A percentile compares a stretch with the other conserved stretches of the same genome.
These are phyloP conservation scores for Drosophila erecta DNA, from an alignment of 1,140 invertebrate genomes.

Conservation along the genomic window DNA sequence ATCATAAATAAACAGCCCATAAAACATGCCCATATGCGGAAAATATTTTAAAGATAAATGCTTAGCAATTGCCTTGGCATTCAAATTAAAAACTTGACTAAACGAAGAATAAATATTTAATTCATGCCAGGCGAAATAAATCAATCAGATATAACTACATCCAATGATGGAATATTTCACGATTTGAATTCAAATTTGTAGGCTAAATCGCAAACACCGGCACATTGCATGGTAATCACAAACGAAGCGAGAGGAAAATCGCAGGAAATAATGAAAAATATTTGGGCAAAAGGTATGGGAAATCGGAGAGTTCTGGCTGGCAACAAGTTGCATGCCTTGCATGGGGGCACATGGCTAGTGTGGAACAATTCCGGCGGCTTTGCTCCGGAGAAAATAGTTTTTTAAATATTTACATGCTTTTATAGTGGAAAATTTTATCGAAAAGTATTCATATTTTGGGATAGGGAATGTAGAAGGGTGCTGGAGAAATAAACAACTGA, in stretches of 20 bases:
- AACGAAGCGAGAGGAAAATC: slow-evolving; percentile 18
- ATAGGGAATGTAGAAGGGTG: not conserved
- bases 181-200: slow-evolving; percentile 17
- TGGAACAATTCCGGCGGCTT: slow-evolving; percentile 23
- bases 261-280: slow-evolving; percentile 12
- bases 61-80: slow-evolving; percentile 23
- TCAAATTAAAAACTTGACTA: slow-evolving; percentile 41
- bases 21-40: slow-evolving; percentile 34
- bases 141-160: slow-evolving; percentile 57
- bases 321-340: slow-evolving; percentile 45
- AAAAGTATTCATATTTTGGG: slow-evolving; percentile 5
- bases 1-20: slow-evolving; percentile 48
- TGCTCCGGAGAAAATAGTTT: slow-evolving; percentile 20
- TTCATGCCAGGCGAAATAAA: slow-evolving; percentile 60
- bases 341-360: slow-evolving; percentile 22
- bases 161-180: slow-evolving; percentile 55
- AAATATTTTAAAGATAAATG: slow-evolving; percentile 13
- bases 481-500: not conserved
- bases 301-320: slow-evolving; percentile 23
- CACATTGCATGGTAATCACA: slow-evolving; percentile 19
- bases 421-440: slow-evolving; percentile 20
- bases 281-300: slow-evolving; percentile 6
- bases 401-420: slow-evolving; percentile 47
- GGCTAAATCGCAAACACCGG: slow-evolving; percentile 41
- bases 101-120: slow-evolving; percentile 61